phyloP scores from a whole-genome alignment of 1,140 invertebrate genomes.

The Brachystomella parvula region DNA sequence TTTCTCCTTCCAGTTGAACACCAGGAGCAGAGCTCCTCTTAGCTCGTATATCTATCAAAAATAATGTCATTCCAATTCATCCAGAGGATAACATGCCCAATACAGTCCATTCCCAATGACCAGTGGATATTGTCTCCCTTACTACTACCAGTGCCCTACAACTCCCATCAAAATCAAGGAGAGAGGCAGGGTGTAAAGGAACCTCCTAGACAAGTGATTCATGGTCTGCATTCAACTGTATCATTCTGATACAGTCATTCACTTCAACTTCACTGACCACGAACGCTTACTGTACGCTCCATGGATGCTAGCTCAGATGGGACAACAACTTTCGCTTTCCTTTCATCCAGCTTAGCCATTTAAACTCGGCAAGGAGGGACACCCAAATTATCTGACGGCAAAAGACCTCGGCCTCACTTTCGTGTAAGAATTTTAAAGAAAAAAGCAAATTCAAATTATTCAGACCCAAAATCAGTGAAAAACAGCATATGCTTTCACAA shows the following conservation, averaged over 20 bases:
- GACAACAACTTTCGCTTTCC: background rate
- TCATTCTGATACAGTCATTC: constrained; percentile 33
- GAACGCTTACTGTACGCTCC: too few relatives aligned
- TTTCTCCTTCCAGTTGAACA: constrained; percentile 6
- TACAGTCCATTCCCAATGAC: background rate
- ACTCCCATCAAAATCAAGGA: background rate
- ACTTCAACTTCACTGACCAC: constrained; percentile 29
- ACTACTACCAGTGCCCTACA: background rate
- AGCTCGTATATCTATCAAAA: background rate
- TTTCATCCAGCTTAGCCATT: background rate
- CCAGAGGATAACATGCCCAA: background rate
- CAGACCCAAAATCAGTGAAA: background rate
- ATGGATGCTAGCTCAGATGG: background rate
- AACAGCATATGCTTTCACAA: too few relatives aligned
- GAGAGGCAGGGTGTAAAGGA: background rate
- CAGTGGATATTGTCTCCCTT: background rate
- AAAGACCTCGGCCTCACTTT: background rate
- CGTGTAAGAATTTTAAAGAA: background rate
- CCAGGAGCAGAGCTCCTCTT: background rate
- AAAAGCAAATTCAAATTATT: background rate
- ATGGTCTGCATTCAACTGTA: constrained; percentile 25
- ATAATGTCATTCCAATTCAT: constrained; percentile 2
- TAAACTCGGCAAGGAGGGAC: background rate
- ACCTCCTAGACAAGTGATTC: constrained; percentile 14
- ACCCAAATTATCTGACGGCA: background rate